Base-by-base conservation (phyloP, 1,140 invertebrate genomes). In the Scaptomyza pallida region DNA sequence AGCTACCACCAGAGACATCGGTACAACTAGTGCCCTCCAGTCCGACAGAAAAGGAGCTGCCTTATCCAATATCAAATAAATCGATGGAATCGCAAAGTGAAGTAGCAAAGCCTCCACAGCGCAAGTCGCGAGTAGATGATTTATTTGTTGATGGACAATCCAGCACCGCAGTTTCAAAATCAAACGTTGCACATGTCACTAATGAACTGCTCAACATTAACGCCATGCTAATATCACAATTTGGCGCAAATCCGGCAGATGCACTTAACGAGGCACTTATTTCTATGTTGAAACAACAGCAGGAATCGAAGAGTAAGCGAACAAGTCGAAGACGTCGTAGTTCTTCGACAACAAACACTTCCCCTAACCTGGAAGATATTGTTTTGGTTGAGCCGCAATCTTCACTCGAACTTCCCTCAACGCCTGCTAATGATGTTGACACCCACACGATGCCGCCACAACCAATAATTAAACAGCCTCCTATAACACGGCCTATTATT, bases 1-100 rank as follows among this genome's bases (percentile, higher is more conserved):
- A 91, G 59, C 51, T 91, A 21, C 90, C 90, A 13, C 85, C 90
- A 15, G 90, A 91, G 52, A 91, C 90, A 10, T 91, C 90, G 4
- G 89, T 91, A 6, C 90, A 91, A 37, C 63, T 91, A 17, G 85
- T 91, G 23, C 89, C 89, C 0, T 88, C 89, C 5, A 85, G 79
- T 50, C 89, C 86, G 9, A 85, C 82, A 10, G 89, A 83, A 5
- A 47, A 65, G 8, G 83, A 86, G n/a, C 33, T 52, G 0, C 40
- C 48, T 15, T 56, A 68, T 3, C 12, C 37, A 33, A 21, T 40
- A 12, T 37, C 21, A 9, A 40, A 15, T 21, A 78, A 76, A 43
- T 1, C 57, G 6, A 12, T 30, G 6, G 33, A 33, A 23, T 4
- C 79, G n/a, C n/a, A n/a, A n/a, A n/a, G n/a, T n/a, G n/a, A n/a